phyloP scores from a whole-genome alignment of 2,113 vertebrate species.

The Colius striatus region DNA sequence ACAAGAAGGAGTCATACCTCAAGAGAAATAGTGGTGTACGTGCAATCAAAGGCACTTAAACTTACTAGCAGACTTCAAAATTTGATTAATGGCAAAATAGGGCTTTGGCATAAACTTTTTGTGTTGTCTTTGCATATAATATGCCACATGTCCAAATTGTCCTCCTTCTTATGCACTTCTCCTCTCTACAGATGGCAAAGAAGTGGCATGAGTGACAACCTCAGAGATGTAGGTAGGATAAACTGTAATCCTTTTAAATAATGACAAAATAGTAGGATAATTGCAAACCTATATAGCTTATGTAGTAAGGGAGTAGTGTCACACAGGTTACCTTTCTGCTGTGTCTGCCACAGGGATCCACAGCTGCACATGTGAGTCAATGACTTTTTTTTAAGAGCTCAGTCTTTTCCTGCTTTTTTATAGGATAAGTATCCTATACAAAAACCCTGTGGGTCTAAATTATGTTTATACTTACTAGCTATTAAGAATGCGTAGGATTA shows the following conservation, averaged over 20 bases:
- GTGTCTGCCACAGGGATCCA: rapidly evolving
- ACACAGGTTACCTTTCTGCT: neutral
- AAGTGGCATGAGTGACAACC: neutral
- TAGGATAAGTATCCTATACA: rapidly evolving
- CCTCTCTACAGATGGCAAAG: neutral
- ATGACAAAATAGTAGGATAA: neutral
- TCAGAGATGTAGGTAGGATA: neutral
- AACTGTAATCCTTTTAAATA: neutral
- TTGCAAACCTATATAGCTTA: neutral
- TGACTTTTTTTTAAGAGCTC: neutral
- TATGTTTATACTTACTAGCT: neutral
- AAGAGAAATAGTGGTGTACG: neutral
- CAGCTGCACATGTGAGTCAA: neutral
- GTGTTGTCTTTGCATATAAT: neutral
- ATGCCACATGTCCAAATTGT: rapidly evolving
- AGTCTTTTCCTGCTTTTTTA: neutral
- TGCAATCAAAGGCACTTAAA: neutral
- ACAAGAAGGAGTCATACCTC: neutral
- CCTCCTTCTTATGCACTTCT: neutral
- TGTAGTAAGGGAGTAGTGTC: neutral
- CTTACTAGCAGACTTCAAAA: neutral
- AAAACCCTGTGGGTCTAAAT: neutral
- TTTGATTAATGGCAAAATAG: neutral
- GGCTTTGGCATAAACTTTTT: neutral
- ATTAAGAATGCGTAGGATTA: neutral